A percentile compares a stretch with the other conserved stretches of the same genome.
Evolutionary conservation across 2,797 vertebrate genomes (phyloP).

Genomic region (Diglossa cyanea): DNA sequence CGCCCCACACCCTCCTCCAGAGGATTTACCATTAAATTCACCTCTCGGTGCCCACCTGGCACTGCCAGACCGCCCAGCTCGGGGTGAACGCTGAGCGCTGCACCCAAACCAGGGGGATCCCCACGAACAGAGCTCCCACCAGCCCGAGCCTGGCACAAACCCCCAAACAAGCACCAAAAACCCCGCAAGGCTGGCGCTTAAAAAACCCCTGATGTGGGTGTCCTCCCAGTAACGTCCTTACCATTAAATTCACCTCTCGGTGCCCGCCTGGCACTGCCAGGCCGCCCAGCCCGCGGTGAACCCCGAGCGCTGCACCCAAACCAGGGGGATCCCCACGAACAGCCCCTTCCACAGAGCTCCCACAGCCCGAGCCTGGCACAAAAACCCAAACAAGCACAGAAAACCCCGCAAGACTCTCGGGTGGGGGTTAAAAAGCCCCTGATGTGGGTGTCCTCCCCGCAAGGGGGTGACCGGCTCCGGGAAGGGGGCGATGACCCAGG

Average conservation of each 20-base stretch:
- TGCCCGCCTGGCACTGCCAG: no score
- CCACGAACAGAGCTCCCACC: neutral
- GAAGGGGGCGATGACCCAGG: neutral
- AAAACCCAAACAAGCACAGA: neutral
- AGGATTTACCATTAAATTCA: neutral
- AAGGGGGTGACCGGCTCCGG: accelerated
- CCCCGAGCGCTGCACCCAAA: no score
- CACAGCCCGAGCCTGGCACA: neutral
- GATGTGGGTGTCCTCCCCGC: accelerated
- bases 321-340: no score
- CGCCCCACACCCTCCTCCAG: neutral
- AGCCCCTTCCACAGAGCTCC: neutral
- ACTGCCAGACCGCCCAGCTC: neutral
- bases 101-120: neutral
- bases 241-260: no score
- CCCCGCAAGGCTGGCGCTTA: neutral
- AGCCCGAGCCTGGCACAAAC: neutral
- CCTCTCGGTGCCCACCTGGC: accelerated
- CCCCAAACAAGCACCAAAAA: neutral
- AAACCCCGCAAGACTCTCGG: neutral
- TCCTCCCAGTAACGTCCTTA: accelerated
- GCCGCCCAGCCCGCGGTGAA: no score
- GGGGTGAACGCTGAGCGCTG: neutral
- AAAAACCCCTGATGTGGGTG: neutral
- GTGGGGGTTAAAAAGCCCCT: no score